Evolutionary conservation across 2,888 invertebrate genomes (phyloP).

Genomic region (Ypsolopha scabrella): DNA sequence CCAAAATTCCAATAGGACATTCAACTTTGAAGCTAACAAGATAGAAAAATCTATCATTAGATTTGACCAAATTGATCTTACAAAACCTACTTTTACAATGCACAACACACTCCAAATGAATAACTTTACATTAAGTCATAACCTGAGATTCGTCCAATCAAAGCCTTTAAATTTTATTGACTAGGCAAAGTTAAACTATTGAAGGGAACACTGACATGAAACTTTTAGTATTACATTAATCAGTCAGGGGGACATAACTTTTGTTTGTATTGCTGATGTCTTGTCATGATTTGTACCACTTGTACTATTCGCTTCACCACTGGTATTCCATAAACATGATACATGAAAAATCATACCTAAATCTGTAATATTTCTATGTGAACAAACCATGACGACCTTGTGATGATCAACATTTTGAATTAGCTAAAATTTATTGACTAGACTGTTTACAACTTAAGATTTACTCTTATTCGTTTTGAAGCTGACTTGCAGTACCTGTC

Average conservation of each 20-base stretch:
- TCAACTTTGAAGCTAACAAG: not conserved
- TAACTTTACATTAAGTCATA: not conserved
- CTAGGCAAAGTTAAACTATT: not conserved
- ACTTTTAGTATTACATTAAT: not conserved
- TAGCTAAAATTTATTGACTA: conserved; percentile 71
- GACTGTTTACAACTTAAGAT: conserved; percentile 61
- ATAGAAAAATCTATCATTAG: not conserved
- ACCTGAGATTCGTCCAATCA: conserved; percentile 2
- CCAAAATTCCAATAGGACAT: not conserved
- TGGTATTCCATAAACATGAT: conserved; percentile 25
- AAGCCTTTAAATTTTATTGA: conserved; percentile 1
- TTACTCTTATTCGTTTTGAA: conserved; percentile 95
- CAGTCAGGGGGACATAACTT: conserved; percentile 26
- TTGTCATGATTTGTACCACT: conserved; percentile 44
- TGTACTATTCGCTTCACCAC: conserved; percentile 30
- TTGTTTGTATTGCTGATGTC: conserved; percentile 16
- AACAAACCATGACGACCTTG: conserved; percentile 53
- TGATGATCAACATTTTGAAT: conserved; percentile 67
- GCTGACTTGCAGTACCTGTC: conserved; percentile 96
- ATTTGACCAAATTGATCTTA: too few relatives aligned
- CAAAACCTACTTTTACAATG: not conserved
- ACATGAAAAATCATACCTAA: conserved; percentile 20
- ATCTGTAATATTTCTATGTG: not conserved
- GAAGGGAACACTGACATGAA: not conserved
- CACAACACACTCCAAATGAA: not conserved